Evolutionary conservation across 2,888 invertebrate genomes (phyloP).

Genomic region (Acronicta psi): DNA sequence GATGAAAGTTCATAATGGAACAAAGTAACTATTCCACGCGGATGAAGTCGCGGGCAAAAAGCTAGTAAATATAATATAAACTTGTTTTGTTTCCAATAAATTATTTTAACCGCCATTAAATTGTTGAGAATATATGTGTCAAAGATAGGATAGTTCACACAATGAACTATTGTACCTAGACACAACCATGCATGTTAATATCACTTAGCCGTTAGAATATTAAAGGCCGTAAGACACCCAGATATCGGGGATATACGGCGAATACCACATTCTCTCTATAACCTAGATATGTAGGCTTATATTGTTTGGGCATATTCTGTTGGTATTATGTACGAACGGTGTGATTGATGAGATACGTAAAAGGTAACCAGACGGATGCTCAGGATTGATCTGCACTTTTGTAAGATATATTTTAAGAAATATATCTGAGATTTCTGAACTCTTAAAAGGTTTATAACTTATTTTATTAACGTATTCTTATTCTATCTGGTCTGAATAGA

Average conservation of each 20-base stretch:
- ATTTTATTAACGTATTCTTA: too few relatives aligned
- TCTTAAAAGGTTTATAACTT: neutral
- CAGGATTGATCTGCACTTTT: neutral
- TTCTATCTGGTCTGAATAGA: too few relatives aligned
- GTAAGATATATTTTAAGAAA: too few relatives aligned
- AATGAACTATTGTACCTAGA: slow-evolving; percentile 4
- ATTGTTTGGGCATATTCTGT: slow-evolving; percentile 20
- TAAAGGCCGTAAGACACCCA: neutral
- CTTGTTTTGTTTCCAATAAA: too few relatives aligned
- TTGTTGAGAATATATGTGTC: neutral
- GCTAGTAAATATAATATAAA: too few relatives aligned
- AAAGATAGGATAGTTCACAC: neutral
- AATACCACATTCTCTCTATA: neutral
- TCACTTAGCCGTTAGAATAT: slow-evolving; percentile 30
- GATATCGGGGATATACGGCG: slow-evolving; percentile 11
- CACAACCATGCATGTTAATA: slow-evolving; percentile 30
- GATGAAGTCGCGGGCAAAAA: too few relatives aligned
- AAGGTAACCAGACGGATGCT: slow-evolving; percentile 30
- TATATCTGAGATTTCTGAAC: neutral
- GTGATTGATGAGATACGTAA: slow-evolving; percentile 17
- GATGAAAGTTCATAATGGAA: too few relatives aligned
- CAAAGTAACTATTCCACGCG: too few relatives aligned
- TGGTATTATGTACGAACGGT: neutral
- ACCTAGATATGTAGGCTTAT: slow-evolving; percentile 1
- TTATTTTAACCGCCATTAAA: too few relatives aligned